phyloP scores from a whole-genome alignment of 2,113 vertebrate species.

The Antechinus flavipes region DNA sequence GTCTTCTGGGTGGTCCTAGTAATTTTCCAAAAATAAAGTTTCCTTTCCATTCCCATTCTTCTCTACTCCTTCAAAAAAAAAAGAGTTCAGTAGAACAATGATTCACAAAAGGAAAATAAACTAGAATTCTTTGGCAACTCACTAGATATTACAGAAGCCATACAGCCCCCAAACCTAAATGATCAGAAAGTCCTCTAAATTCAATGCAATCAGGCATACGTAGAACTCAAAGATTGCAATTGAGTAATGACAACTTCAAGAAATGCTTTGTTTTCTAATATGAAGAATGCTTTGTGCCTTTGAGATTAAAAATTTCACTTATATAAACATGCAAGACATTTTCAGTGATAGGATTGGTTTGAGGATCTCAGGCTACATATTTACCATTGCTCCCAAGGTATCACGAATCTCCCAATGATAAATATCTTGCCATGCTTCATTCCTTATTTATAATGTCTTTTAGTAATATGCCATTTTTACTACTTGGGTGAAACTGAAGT shows the following conservation, averaged over 20 bases:
- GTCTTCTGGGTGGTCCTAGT: not conserved
- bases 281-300: not conserved
- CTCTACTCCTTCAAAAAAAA: not conserved
- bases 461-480: not conserved
- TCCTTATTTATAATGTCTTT: not conserved
- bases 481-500: not conserved
- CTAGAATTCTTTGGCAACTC: not conserved
- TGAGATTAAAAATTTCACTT: slow-evolving; percentile 9
- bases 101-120: not conserved
- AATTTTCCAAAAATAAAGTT: not conserved
- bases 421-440: not conserved
- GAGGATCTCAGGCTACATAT: not conserved
- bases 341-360: not conserved
- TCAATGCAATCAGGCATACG: not conserved
- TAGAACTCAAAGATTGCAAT: not conserved
- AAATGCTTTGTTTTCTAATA: not conserved
- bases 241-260: not conserved
- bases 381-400: not conserved
- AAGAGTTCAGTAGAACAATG: not conserved
- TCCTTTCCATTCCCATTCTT: not conserved
- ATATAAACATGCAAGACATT: not conserved
- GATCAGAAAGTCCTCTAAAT: not conserved
- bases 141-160: not conserved
- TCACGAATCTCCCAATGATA: too few species aligned
- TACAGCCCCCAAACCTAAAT: not conserved